Conservation (phyloP, 2,113 vertebrate genomes). For the Ophiodon elongatus region DNA sequence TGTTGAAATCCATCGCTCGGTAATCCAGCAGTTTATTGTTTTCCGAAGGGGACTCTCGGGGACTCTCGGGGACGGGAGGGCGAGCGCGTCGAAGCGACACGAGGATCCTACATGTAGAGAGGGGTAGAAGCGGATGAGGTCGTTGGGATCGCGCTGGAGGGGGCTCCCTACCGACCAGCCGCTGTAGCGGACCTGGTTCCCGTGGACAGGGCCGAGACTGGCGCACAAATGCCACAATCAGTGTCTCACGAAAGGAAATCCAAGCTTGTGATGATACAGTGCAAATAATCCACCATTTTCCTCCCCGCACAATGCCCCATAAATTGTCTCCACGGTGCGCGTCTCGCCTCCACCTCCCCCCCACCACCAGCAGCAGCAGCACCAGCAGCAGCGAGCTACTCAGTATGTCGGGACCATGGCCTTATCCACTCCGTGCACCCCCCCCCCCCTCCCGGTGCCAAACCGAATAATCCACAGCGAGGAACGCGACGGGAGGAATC, state of each 20-base stretch:
- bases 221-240: slow-evolving; percentile 41
- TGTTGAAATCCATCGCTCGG: slow-evolving; percentile 89
- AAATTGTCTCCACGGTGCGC: slow-evolving; percentile 74
- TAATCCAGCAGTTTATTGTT: slow-evolving; percentile 57
- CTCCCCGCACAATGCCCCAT: slow-evolving; percentile 66
- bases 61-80: slow-evolving; percentile 13
- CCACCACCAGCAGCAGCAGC: slow-evolving; percentile 29
- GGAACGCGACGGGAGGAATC: neutral
- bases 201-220: slow-evolving; percentile 42
- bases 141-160: slow-evolving; percentile 40
- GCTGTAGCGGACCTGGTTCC: slow-evolving; percentile 68
- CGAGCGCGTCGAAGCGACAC: slow-evolving; percentile 7
- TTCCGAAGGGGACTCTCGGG: slow-evolving; percentile 32
- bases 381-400: slow-evolving; percentile 69
- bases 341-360: slow-evolving; percentile 53
- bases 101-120: slow-evolving; percentile 52
- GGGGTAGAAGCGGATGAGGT: slow-evolving; percentile 28
- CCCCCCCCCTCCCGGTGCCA: slow-evolving; percentile 48
- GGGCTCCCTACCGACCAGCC: slow-evolving; percentile 54
- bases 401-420: slow-evolving; percentile 82
- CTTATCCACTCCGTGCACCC: slow-evolving; percentile 74
- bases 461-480: slow-evolving; percentile 67
- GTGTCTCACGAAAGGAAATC: slow-evolving; percentile 24
- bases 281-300: slow-evolving; percentile 77
- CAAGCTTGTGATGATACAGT: slow-evolving; percentile 24